Conservation (phyloP, 2,888 invertebrate species). For the Dasysyrphus tricinctus region DNA sequence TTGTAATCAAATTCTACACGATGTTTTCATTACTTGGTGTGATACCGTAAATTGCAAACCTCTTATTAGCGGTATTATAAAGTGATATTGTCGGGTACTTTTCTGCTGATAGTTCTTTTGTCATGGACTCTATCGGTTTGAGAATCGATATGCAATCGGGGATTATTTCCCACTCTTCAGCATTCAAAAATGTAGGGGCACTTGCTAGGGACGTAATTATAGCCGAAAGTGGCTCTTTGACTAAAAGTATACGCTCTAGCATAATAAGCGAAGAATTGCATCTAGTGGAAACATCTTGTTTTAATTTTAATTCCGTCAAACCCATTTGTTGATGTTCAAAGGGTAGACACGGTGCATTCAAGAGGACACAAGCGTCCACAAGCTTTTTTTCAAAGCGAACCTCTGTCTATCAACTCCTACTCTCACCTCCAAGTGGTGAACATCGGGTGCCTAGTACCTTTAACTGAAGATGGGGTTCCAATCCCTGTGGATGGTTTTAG, state of each 20-base stretch:
- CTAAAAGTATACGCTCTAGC: neutral
- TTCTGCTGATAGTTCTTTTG: neutral
- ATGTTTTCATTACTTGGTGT: neutral
- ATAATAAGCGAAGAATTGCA: conserved; percentile 29
- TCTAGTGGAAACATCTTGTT: conserved; percentile 8
- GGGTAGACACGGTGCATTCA: too few species aligned
- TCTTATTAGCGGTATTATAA: too few species aligned
- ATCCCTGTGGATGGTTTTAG: too few species aligned
- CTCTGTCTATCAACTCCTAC: too few species aligned
- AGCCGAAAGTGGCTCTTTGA: neutral
- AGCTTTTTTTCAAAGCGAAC: too few species aligned
- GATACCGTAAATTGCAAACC: too few species aligned
- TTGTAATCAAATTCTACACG: neutral
- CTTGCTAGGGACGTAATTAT: neutral
- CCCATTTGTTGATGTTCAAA: too few species aligned
- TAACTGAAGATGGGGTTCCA: too few species aligned
- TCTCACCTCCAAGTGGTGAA: too few species aligned
- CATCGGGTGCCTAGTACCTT: too few species aligned
- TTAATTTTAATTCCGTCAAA: too few species aligned
- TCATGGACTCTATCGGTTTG: neutral
- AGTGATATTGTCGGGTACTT: neutral
- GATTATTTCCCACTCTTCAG: neutral
- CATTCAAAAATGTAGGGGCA: neutral
- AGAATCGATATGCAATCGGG: neutral
- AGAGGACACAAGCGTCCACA: too few species aligned